phyloP scores from a whole-genome alignment of 2,888 invertebrate species.

The Coronaproctus castanopsis region DNA sequence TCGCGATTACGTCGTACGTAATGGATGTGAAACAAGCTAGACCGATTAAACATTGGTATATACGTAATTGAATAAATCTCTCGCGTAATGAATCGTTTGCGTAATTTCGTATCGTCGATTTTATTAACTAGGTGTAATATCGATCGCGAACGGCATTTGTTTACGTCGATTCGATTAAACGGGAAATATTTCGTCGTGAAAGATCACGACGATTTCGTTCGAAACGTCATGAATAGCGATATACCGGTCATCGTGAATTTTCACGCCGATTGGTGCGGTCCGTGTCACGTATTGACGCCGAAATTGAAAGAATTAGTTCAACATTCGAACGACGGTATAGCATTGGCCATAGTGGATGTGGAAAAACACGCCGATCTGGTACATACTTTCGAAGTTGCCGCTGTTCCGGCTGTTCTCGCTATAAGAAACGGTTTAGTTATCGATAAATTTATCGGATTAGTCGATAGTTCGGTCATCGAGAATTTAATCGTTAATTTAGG shows the following conservation, averaged over 20 bases:
- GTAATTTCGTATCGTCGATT: background rate
- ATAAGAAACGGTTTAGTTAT: slow-evolving; percentile 62
- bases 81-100: slow-evolving; percentile 5
- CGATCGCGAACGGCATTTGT: background rate
- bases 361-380: slow-evolving; percentile 63
- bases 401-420: slow-evolving; percentile 33
- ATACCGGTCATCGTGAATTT: slow-evolving; percentile 78
- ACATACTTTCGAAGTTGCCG: slow-evolving; percentile 38
- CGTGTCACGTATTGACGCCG: slow-evolving; percentile 68
- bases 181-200: slow-evolving; percentile 18
- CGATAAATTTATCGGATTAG: slow-evolving; percentile 72
- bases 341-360: slow-evolving; percentile 62
- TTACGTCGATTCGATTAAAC: background rate
- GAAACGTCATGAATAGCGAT: slow-evolving; percentile 44
- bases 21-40: slow-evolving; percentile 30
- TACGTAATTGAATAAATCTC: slow-evolving; percentile 16
- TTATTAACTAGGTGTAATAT: background rate
- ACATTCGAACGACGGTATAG: slow-evolving; percentile 45
- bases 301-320: slow-evolving; percentile 57
- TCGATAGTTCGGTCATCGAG: slow-evolving; percentile 60
- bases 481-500: slow-evolving; percentile 44
- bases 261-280: slow-evolving; percentile 80
- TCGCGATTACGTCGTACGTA: slow-evolving; percentile 31
- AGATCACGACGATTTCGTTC: slow-evolving; percentile 20
- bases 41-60: slow-evolving; percentile 28